Percentiles rank a stretch among this genome's conserved stretches.
Evolutionary conservation across 2,113 vertebrate genomes (phyloP).

Genomic region (Tamias sibiricus): DNA sequence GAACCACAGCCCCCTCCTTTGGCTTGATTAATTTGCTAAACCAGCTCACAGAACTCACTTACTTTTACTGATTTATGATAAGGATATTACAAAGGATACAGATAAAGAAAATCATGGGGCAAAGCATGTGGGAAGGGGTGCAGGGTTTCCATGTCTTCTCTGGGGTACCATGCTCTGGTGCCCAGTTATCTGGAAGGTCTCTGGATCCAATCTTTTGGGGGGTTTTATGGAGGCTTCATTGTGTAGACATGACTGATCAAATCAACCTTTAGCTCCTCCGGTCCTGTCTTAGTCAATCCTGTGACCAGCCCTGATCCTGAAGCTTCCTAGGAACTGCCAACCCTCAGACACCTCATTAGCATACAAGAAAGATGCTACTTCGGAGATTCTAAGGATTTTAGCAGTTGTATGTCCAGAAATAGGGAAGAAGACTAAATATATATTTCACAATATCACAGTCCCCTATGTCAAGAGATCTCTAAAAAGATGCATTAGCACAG

Average conservation of each 20-base stretch:
- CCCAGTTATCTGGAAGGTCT: neutral
- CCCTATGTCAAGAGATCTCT: neutral
- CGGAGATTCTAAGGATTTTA: neutral
- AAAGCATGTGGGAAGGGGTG: neutral
- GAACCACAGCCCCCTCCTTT: neutral
- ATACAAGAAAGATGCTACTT: neutral
- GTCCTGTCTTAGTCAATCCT: neutral
- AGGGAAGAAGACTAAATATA: neutral
- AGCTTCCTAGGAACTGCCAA: neutral
- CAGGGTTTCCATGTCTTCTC: too few species aligned
- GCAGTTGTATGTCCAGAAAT: neutral
- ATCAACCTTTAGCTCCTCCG: neutral
- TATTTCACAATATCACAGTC: neutral
- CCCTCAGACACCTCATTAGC: neutral
- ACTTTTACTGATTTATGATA: neutral
- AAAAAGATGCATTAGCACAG: neutral
- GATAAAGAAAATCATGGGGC: neutral
- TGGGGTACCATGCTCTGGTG: too few species aligned
- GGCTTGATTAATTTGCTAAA: neutral
- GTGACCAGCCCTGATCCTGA: neutral
- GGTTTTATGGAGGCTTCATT: neutral
- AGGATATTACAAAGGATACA: neutral
- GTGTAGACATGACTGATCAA: neutral
- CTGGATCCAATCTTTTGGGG: neutral
- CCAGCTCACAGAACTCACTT: neutral